Conservation (phyloP, 2,113 vertebrate genomes). For the Anolis carolinensis region DNA sequence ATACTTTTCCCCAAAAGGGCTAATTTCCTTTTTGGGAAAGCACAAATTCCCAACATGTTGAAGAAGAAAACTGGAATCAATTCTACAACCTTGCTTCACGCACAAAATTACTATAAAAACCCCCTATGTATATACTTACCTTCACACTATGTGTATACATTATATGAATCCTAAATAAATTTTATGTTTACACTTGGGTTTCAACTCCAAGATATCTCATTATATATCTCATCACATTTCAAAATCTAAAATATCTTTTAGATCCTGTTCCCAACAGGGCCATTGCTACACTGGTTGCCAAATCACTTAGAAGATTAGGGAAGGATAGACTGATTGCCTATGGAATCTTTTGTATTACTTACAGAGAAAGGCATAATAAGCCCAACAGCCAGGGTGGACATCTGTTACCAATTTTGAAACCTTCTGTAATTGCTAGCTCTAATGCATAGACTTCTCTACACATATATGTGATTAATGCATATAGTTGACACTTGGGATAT, state of each 20-base stretch:
- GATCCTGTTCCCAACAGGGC: not conserved
- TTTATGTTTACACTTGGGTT: too few species aligned
- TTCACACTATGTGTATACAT: too few species aligned
- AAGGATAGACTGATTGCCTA: not conserved
- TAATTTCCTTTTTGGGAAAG: too few species aligned
- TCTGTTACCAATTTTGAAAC: not conserved
- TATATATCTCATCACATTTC: too few species aligned
- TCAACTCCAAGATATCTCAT: too few species aligned
- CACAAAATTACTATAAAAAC: too few species aligned
- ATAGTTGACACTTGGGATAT: not conserved
- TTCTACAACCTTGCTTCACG: too few species aligned
- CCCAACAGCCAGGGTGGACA: not conserved
- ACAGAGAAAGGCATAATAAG: not conserved
- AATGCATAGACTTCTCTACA: too few species aligned
- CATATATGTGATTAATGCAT: too few species aligned
- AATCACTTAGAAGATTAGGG: not conserved
- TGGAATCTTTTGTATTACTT: not conserved
- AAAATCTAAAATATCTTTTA: not conserved
- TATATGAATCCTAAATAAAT: too few species aligned
- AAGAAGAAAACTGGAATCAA: not conserved
- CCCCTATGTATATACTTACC: too few species aligned
- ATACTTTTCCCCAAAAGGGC: too few species aligned
- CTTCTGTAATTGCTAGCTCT: not conserved
- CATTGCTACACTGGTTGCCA: not conserved
- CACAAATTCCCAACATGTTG: not conserved